Evolutionary conservation across 2,113 vertebrate genomes (phyloP), one percentile per base, ranked within the genome.

Genomic region (Centropristis striata): DNA sequence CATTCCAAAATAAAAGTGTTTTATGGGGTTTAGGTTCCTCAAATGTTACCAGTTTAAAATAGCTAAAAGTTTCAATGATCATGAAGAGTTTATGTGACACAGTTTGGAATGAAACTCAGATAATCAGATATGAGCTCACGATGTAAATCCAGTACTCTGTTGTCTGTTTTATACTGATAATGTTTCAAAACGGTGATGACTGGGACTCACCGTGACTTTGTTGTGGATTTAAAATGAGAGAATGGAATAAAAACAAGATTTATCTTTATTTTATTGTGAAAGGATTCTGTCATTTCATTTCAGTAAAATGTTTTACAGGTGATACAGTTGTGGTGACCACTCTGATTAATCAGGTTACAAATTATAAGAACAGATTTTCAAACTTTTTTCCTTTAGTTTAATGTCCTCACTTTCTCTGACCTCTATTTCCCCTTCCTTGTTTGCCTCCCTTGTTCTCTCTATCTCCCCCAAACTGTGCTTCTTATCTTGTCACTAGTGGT

Each of bases 241-340:
- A 92, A 88, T 87, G 75, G 59, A 93, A 92, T 93, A 93, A 93
- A 93, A 93, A 93, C 80, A 54, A 75, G 39, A 83, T 85, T 83
- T 82, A 71, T 85, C 78, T 80, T 89, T 82, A 72, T 18, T 59
- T 73, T 25, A 11, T 23, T 47, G 61, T 54, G 39, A 15, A 44
- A 20, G 46, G 25, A 16, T 47, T 41, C 8, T 57, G 42, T 51
- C 21, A 28, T 67, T 75, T 59, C 23, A 21, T 50, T n/a, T 60
- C n/a, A 13, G 23, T 13, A 20, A 27, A 23, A 23, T 23, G 25
- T 49, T 47, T 69, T 27, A 18, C 36, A 39, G 49, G 13, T 50
- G 13, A 28, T 20, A 21, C 54, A 39, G 61, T 5, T 8, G 36
- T 18, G 2, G 25, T 36, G 39, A 46, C 16, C 8, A 2, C 4